A percentile compares a stretch with the other conserved stretches of the same genome.
These are phyloP conservation scores for Delphinus delphis DNA, from an alignment of 2,113 vertebrate genomes.

Conservation along the genomic window DNA sequence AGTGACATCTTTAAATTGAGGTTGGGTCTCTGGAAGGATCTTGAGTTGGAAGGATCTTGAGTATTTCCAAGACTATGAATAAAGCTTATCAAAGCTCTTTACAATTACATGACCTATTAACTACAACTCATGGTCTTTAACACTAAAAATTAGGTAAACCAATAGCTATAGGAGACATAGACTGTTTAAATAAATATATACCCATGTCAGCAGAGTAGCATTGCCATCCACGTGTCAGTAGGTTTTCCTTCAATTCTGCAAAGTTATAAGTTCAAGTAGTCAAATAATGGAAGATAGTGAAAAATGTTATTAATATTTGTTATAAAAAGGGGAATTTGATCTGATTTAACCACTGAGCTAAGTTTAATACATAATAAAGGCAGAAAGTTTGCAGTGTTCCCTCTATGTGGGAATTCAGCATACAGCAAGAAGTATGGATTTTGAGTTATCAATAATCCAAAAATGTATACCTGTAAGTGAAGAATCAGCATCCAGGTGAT, in stretches of 20 bases:
- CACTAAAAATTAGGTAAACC: neutral
- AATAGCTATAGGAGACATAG: neutral
- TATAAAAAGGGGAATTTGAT: neutral
- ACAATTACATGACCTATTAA: neutral
- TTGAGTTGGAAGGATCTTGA: neutral
- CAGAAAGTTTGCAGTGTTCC: neutral
- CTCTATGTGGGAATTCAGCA: neutral
- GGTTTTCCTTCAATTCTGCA: neutral
- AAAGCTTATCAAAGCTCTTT: neutral
- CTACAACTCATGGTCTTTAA: neutral
- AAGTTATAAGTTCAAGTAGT: neutral
- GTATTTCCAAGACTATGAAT: neutral
- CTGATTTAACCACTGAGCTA: neutral
- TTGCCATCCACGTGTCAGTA: neutral
- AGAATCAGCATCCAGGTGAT: neutral
- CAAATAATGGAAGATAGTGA: neutral
- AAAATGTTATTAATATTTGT: neutral
- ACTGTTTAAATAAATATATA: neutral
- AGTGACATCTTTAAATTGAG: neutral
- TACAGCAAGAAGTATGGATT: neutral
- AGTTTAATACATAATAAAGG: neutral
- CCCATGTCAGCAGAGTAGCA: neutral
- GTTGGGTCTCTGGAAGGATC: neutral
- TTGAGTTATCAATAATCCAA: neutral
- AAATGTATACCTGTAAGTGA: neutral